These are phyloP conservation scores for Chlorocebus sabaeus DNA, from an alignment of 2,113 vertebrate species.

Conservation along the genomic window DNA sequence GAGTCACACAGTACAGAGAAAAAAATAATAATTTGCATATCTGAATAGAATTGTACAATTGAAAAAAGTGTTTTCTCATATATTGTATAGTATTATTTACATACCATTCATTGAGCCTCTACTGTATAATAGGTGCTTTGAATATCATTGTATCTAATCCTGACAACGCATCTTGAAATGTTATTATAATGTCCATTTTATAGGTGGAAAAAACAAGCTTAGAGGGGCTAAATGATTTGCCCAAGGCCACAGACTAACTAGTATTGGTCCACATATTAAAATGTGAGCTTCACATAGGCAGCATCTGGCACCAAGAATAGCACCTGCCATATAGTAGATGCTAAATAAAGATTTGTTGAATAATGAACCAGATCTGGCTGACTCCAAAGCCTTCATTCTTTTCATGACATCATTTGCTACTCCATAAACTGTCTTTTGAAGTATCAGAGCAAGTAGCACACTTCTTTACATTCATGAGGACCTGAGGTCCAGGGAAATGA, in stretches of 20 bases:
- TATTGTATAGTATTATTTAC: neutral
- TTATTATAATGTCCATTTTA: neutral
- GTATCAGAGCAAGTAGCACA: neutral
- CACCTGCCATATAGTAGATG: neutral
- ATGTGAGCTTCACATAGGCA: neutral
- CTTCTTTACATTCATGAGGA: neutral
- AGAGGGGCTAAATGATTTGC: neutral
- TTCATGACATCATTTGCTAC: neutral
- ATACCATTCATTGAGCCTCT: neutral
- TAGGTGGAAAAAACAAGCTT: neutral
- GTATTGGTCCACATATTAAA: neutral
- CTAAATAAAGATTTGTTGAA: slow-evolving; percentile 47
- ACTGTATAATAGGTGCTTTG: neutral
- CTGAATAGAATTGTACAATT: neutral
- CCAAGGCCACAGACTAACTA: neutral
- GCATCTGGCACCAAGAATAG: neutral
- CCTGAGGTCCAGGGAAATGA: neutral
- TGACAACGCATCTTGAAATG: slow-evolving; percentile 20
- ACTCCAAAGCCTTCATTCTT: neutral
- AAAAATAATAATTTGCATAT: slow-evolving; percentile 38
- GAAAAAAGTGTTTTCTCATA: neutral
- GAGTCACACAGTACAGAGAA: neutral
- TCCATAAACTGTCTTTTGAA: neutral
- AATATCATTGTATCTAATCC: neutral
- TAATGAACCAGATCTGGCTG: neutral